These are phyloP conservation scores for Larimichthys crocea DNA, from an alignment of 2,113 vertebrate species.

Conservation along the genomic window DNA sequence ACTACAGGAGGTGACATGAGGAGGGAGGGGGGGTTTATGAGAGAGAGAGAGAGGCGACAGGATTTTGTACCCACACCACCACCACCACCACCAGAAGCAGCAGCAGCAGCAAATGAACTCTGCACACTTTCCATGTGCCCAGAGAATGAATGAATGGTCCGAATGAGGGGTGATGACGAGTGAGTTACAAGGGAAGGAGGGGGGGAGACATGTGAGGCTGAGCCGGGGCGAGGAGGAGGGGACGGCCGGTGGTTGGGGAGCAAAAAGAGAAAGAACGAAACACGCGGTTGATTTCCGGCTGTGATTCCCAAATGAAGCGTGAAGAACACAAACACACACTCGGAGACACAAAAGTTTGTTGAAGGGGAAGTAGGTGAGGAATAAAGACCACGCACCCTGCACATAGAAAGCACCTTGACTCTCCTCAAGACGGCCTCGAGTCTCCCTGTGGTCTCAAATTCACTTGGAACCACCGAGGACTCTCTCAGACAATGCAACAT, in stretches of 20 bases:
- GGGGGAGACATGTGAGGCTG: slow-evolving; percentile 46
- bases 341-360: slow-evolving; percentile 42
- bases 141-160: slow-evolving; percentile 35
- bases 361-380: slow-evolving; percentile 9
- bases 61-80: slow-evolving; percentile 18
- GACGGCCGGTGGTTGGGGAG: no score
- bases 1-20: slow-evolving; percentile 61
- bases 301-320: slow-evolving; percentile 65
- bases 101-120: slow-evolving; percentile 31
- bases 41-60: slow-evolving; percentile 2
- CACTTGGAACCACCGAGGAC: slow-evolving; percentile 11
- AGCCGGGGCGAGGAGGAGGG: background rate
- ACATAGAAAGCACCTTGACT: slow-evolving; percentile 4
- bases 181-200: background rate
- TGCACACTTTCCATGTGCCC: slow-evolving; percentile 45
- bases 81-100: background rate
- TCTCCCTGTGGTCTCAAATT: slow-evolving; percentile 9
- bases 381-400: slow-evolving; percentile 7
- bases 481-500: slow-evolving; percentile 23
- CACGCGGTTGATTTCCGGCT: slow-evolving; percentile 61
- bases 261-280: slow-evolving; percentile 49
- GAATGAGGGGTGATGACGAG: slow-evolving; percentile 29
- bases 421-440: background rate
- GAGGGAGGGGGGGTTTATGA: slow-evolving; percentile 5
- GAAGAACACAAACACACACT: slow-evolving; percentile 60